phyloP scores from a whole-genome alignment of 2,888 invertebrate species.

The Stenotaenia linearis region DNA sequence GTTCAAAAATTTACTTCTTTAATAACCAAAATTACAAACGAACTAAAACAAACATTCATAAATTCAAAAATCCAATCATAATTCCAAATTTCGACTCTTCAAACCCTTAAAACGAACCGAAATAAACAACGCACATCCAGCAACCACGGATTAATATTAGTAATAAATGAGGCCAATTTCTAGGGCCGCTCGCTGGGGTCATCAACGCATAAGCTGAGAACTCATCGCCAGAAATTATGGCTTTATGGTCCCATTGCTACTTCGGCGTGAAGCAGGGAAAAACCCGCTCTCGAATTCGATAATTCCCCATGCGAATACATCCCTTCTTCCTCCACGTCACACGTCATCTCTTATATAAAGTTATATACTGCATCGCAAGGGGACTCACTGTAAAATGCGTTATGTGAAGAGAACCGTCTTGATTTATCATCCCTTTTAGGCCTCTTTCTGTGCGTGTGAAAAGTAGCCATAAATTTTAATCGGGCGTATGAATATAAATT shows the following conservation, averaged over 20 bases:
- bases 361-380: not conserved
- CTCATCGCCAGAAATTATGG: slow-evolving; percentile 1
- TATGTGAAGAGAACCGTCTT: not conserved
- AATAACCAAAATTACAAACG: too few species aligned
- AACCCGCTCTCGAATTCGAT: not conserved
- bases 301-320: not conserved
- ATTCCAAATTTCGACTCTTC: too few species aligned
- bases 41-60: too few species aligned
- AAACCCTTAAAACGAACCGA: too few species aligned
- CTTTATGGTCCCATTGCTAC: not conserved
- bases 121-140: not conserved
- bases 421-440: slow-evolving; percentile 26
- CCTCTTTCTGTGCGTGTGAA: not conserved
- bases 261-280: not conserved
- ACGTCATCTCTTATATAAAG: not conserved
- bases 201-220: slow-evolving; percentile 6
- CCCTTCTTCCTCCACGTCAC: not conserved
- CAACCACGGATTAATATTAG: not conserved
- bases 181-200: slow-evolving; percentile 3
- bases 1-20: too few species aligned
- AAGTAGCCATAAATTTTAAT: slow-evolving; percentile 24
- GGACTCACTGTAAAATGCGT: slow-evolving; percentile 6
- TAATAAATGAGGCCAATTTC: slow-evolving; percentile 19
- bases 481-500: slow-evolving; percentile 28
- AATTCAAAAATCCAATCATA: too few species aligned